Percentiles rank a stretch among this genome's conserved stretches.
phyloP scores from a whole-genome alignment of 2,888 invertebrate species.

The Meliscaeva auricollis region DNA sequence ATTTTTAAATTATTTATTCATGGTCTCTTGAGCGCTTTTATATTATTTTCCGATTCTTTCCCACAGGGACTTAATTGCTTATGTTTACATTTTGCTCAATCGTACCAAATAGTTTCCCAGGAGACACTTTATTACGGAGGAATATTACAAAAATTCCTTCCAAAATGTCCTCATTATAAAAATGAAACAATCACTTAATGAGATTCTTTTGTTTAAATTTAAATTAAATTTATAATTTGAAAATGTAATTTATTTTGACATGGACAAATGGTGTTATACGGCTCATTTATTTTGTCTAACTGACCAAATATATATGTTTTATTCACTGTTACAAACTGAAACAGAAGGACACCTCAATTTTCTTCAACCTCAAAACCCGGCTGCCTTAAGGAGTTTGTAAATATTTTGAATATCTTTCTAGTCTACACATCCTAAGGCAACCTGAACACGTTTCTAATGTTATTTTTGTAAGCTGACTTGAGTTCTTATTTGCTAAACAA shows the following conservation, averaged over 20 bases:
- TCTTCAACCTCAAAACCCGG: neutral
- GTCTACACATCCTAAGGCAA: conserved; percentile 26
- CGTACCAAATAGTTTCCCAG: too few relatives aligned
- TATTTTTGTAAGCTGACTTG: conserved; percentile 3
- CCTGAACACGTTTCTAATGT: conserved; percentile 39
- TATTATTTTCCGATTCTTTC: too few relatives aligned
- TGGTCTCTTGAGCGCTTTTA: too few relatives aligned
- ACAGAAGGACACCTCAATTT: neutral
- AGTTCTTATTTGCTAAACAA: conserved; percentile 38
- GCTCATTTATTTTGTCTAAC: neutral
- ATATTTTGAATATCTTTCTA: neutral
- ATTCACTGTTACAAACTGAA: neutral
- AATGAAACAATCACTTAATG: too few relatives aligned
- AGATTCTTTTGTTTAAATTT: too few relatives aligned
- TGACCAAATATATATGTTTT: neutral
- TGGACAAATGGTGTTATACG: neutral
- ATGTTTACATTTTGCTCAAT: too few relatives aligned
- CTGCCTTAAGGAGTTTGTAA: neutral
- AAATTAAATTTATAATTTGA: neutral
- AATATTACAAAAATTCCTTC: neutral
- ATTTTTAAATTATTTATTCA: too few relatives aligned
- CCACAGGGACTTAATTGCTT: too few relatives aligned
- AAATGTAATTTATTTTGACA: neutral
- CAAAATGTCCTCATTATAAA: too few relatives aligned
- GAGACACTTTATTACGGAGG: too few relatives aligned